Conservation (phyloP, 2,113 vertebrate genomes). For the Actenoides lindsayi region DNA sequence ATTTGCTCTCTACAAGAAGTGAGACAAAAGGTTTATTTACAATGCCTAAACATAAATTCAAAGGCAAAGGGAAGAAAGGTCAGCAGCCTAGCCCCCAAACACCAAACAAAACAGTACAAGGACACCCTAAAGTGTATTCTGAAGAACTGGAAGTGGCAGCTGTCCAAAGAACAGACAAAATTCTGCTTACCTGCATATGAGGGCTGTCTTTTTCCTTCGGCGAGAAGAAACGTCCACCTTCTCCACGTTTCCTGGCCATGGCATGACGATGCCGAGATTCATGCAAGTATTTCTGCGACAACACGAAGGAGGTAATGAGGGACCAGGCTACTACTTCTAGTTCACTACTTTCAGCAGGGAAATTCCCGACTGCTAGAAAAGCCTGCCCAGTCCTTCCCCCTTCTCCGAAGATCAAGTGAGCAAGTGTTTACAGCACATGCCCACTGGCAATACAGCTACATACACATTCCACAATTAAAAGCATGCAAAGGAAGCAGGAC, state of each 20-base stretch:
- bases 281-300: conserved; percentile 93
- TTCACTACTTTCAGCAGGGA: rapidly evolving
- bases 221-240: conserved; percentile 96
- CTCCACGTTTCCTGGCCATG: conserved; percentile 95
- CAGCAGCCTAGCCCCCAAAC: neutral
- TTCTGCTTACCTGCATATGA: conserved; percentile 82
- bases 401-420: neutral
- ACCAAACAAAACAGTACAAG: neutral
- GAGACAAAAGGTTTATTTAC: neutral
- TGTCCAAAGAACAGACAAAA: neutral
- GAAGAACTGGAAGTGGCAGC: neutral
- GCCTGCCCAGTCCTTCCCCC: neutral
- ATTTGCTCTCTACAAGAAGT: neutral
- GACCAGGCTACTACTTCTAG: neutral
- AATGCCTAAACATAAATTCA: neutral
- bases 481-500: neutral
- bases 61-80: neutral
- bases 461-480: neutral
- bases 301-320: neutral
- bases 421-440: neutral
- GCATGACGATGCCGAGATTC: conserved; percentile 96
- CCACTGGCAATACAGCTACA: neutral
- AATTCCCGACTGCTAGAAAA: neutral
- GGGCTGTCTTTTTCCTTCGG: conserved; percentile 94
- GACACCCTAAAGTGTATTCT: no score